phyloP scores from a whole-genome alignment of 2,113 vertebrate species.

The Thryonomys swinderianus region DNA sequence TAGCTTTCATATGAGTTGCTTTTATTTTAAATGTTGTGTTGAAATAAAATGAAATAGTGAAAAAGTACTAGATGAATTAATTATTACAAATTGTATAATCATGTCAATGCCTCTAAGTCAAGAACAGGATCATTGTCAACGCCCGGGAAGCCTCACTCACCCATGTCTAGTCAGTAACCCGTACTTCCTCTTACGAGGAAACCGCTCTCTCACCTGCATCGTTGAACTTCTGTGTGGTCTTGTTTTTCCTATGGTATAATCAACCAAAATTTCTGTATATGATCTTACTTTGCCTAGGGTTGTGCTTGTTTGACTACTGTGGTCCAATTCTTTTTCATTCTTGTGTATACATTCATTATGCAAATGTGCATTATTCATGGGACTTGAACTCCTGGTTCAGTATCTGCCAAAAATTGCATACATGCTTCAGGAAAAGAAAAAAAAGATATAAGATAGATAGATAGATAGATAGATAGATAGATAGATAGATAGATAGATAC shows the following conservation, averaged over 20 bases:
- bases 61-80: neutral
- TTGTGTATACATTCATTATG: neutral
- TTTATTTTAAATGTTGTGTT: slow-evolving; percentile 1
- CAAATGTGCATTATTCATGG: neutral
- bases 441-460: too few relatives aligned
- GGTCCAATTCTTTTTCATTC: neutral
- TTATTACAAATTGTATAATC: neutral
- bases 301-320: neutral
- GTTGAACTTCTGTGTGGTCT: neutral
- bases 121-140: neutral
- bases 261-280: neutral
- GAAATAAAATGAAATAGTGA: neutral
- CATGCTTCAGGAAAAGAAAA: too few relatives aligned
- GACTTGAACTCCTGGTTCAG: neutral
- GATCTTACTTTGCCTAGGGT: neutral
- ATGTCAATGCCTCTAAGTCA: neutral
- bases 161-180: neutral
- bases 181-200: neutral
- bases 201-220: neutral
- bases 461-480: too few relatives aligned
- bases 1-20: neutral
- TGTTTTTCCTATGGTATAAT: neutral
- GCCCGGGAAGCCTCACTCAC: neutral
- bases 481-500: neutral
- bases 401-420: neutral